Evolutionary conservation across 2,888 invertebrate species (phyloP), one percentile per base, ranked within the genome.

Genomic region (Chalcis sispes): DNA sequence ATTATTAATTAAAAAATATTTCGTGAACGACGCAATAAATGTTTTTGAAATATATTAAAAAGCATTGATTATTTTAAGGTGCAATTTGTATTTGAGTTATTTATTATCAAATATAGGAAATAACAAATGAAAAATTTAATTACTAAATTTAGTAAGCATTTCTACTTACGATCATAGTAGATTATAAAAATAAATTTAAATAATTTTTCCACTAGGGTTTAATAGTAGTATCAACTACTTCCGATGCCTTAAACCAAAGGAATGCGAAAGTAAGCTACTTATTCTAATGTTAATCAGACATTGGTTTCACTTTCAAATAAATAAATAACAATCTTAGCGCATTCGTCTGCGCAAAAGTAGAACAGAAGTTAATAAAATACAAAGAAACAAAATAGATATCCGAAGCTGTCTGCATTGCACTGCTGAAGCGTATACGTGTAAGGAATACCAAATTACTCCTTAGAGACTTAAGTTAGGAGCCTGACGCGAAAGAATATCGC

Each of bases 401-500:
- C 32, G 70, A 62, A 77, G 61, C 56, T 65, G 46, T 59, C 25
- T 70, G 52, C 59, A 73, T 70, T 73, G 46, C 59, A 73, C 36
- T 42, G 75, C 75, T 71, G 62, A 81, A 77, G 75, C 78, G 79
- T 80, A 80, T 80, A 80, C 76, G 77, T 75, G 75, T 73, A 77
- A 70, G 78, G 71, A 79, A 77, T 79, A 79, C 76, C 79, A 80
- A 81, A 79, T 74, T 76, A 82, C 83, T 82, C 80, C 77, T 72
- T 80, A 79, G 67, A 67, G 79, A 81, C 73, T 75, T 82, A 81
- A 80, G 80, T 81, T 85, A 83, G 80, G 79, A 83, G 81, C 82
- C 82, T 82, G 82, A 82, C 80, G 79, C 80, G 56, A 82, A 81
- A 76, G 82, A 82, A 52, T 72, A 27, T 86, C 84, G 83, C 83